Evolutionary conservation across 1,140 invertebrate genomes (phyloP).

Genomic region (Heliconius eleuchia): DNA sequence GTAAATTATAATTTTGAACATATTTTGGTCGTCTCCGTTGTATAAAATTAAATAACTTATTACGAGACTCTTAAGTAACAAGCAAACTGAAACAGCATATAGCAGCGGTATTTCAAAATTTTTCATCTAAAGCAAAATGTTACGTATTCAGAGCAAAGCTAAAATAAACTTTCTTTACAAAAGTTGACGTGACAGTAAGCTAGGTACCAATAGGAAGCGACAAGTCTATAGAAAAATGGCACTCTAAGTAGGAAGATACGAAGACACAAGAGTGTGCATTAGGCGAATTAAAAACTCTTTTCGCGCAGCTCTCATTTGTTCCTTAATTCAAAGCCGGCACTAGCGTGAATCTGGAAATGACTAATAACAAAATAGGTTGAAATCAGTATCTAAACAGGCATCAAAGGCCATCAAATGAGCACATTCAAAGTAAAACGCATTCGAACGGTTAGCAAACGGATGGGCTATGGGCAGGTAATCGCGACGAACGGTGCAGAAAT

Average conservation of each 20-base stretch:
- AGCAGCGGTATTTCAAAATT: constrained; percentile 42
- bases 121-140: constrained; percentile 55
- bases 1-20: neutral
- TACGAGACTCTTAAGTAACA: constrained; percentile 29
- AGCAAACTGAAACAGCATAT: constrained; percentile 22
- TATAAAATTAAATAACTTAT: constrained; percentile 28
- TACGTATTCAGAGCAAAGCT: constrained; percentile 59
- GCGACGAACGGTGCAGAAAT: constrained; percentile 57
- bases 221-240: constrained; percentile 59
- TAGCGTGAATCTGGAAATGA: constrained; percentile 50
- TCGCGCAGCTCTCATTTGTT: constrained; percentile 64
- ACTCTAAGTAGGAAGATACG: constrained; percentile 66
- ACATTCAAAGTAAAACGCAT: constrained; percentile 64
- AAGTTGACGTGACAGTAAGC: constrained; percentile 64
- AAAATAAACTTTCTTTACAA: constrained; percentile 71
- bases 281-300: constrained; percentile 77
- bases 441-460: constrained; percentile 52
- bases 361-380: constrained; percentile 62
- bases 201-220: constrained; percentile 44
- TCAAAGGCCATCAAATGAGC: constrained; percentile 68
- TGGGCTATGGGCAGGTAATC: constrained; percentile 54
- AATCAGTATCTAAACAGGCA: constrained; percentile 65
- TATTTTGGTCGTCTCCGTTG: neutral
- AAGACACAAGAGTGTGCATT: constrained; percentile 67
- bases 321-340: constrained; percentile 56